Evolutionary conservation across 2,113 vertebrate genomes (phyloP), one percentile per base, ranked within the genome.

Genomic region (Plecotus auritus): DNA sequence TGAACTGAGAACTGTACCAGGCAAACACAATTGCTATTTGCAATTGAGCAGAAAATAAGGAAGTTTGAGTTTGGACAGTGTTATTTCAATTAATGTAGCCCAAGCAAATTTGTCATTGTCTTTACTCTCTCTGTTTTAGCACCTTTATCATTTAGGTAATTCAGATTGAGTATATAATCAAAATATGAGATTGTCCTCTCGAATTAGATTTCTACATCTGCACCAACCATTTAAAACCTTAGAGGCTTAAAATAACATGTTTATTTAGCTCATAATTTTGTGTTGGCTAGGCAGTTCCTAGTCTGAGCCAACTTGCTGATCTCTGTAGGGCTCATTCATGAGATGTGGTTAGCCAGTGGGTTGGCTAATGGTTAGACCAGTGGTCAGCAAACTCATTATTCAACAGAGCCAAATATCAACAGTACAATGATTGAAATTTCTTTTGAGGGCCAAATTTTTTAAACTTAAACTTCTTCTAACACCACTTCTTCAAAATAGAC

Each of bases 341-440:
- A 1, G 1, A 42, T 20, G 11, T 32, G 32, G 0, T 47, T 42
- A 13, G 4, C 5, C 80, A 7, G 20, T 74, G 11, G 3, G 9
- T 51, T 64, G 61, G 32, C 35, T 81, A 17, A 30, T 49, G 4
- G 0, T 23, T 26, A 9, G 49, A 51, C 5, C 49, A 14, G 14
- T 51, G 49, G 49, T 51, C 49, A 1, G 49, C 49, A 51, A 51
- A 51, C 49, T 40, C 37, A 40, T 40, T 40, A 40, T 3, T 40
- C 37, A 40, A 40, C 37, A 40, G 37, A 40, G 37, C 37, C 37
- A 40, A 40, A 40, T 40, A 40, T 40, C 37, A 40, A 40, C 37
- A 40, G 37, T 40, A 40, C 37, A 40, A 40, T 4, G 37, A 4
- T 40, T 40, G 37, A 40, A 40, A 40, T 40, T 40, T 40, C 37